These are phyloP conservation scores for Heliopora coerulea DNA, from an alignment of 92 coral and sea anemone genomes.

Conservation along the genomic window DNA sequence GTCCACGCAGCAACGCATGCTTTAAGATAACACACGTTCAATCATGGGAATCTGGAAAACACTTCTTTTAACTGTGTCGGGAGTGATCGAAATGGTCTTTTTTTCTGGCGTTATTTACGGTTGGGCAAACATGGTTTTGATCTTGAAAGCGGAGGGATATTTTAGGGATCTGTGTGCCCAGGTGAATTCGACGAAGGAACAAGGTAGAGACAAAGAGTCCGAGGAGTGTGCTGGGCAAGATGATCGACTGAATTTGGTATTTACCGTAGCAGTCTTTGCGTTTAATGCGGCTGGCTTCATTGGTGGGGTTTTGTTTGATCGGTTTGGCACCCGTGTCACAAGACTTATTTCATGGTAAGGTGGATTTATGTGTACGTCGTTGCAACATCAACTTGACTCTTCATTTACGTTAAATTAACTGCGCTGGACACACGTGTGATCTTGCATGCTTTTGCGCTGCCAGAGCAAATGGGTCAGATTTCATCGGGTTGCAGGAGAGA, in stretches of 20 bases:
- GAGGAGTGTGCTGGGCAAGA: slow-evolving; percentile 13
- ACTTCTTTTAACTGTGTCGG: slow-evolving; percentile 8
- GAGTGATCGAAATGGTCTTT: slow-evolving; percentile 20
- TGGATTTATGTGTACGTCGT: too few species aligned
- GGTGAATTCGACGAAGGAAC: neutral
- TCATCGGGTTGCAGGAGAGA: too few species aligned
- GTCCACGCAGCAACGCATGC: too few species aligned
- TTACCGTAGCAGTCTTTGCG: slow-evolving; percentile 15
- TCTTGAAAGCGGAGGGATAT: slow-evolving; percentile 13
- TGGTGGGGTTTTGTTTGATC: slow-evolving; percentile 29
- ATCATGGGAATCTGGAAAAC: neutral
- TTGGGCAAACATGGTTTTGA: slow-evolving; percentile 35
- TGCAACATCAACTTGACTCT: too few species aligned
- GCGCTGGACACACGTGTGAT: too few species aligned
- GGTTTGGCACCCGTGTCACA: slow-evolving; percentile 20
- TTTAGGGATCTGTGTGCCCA: slow-evolving; percentile 27
- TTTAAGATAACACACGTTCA: too few species aligned
- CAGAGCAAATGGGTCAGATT: too few species aligned
- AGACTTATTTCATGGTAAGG: slow-evolving; percentile 25
- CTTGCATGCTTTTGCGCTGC: too few species aligned
- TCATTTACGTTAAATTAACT: too few species aligned
- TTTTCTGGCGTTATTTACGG: slow-evolving; percentile 36
- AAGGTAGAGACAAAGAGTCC: neutral
- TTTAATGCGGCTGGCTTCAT: slow-evolving; percentile 25
- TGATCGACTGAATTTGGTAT: slow-evolving; percentile 28